Percentiles rank a stretch among this genome's conserved stretches.
These are phyloP conservation scores for Aradophagus sp. DNA, from an alignment of 1,140 invertebrate genomes.

Conservation along the genomic window DNA sequence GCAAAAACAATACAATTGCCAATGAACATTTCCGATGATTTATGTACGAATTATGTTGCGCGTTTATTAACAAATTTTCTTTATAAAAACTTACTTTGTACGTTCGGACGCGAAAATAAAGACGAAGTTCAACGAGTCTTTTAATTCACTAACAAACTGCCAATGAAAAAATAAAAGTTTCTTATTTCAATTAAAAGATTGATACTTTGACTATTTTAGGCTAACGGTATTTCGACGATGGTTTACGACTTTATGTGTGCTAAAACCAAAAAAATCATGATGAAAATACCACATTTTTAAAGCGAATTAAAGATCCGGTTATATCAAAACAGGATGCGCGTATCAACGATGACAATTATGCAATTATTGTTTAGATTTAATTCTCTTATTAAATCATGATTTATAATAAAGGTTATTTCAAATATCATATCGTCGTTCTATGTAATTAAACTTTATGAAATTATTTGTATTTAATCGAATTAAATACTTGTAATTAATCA, in stretches of 20 bases:
- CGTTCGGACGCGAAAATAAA: constrained; percentile 29
- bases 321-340: constrained; percentile 31
- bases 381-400: constrained; percentile 36
- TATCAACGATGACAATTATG: constrained; percentile 14
- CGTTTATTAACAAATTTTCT: constrained; percentile 41
- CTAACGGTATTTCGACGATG: constrained; percentile 20
- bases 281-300: constrained; percentile 14
- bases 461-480: constrained; percentile 50
- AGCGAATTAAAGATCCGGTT: constrained; percentile 12
- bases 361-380: constrained; percentile 30
- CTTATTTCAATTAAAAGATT: constrained; percentile 43
- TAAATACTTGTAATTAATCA: constrained; percentile 46
- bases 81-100: constrained; percentile 27
- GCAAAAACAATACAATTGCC: constrained; percentile 20
- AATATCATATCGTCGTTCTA: constrained; percentile 46
- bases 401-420: constrained; percentile 43
- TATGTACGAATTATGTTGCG: constrained; percentile 23
- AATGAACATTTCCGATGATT: constrained; percentile 42
- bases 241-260: constrained; percentile 25
- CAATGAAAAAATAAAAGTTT: constrained; percentile 41
- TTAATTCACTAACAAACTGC: constrained; percentile 45
- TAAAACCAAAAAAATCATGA: constrained; percentile 7
- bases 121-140: constrained; percentile 42
- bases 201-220: constrained; percentile 40
- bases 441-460: constrained; percentile 37